Percentiles rank a stretch among this genome's conserved stretches.
Conservation (phyloP, 2,113 vertebrate genomes). For the Gallinago media region DNA sequence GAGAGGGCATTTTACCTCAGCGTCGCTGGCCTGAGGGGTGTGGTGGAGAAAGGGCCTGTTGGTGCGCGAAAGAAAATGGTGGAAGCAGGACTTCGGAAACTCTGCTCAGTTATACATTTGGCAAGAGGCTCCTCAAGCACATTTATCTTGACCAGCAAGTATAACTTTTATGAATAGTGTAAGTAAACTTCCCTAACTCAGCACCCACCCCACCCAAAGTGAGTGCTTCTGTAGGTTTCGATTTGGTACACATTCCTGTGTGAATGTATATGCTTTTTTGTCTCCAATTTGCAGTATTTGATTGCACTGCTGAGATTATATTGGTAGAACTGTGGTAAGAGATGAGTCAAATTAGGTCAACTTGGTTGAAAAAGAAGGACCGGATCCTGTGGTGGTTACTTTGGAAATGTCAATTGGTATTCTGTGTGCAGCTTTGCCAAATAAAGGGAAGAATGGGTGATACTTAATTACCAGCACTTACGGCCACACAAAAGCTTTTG, state of each 20-base stretch:
- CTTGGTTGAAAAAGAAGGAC: not conserved
- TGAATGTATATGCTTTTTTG: not conserved
- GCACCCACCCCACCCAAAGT: too few species aligned
- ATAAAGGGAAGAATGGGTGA: not conserved
- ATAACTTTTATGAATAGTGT: not conserved
- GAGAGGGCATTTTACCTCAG: not conserved
- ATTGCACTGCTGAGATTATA: not conserved
- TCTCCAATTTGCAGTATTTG: rapidly evolving
- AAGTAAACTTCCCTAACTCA: not conserved
- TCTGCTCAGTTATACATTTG: rapidly evolving
- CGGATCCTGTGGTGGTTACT: not conserved
- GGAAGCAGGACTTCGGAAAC: not conserved
- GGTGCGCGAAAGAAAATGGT: rapidly evolving
- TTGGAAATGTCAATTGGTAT: not conserved
- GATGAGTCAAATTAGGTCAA: not conserved
- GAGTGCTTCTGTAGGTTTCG: rapidly evolving
- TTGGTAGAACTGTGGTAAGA: not conserved
- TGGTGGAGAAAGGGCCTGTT: rapidly evolving
- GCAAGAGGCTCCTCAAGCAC: not conserved
- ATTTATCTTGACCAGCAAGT: not conserved
- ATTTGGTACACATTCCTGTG: rapidly evolving
- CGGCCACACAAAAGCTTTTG: not conserved
- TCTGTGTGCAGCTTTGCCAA: not conserved
- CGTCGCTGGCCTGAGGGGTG: rapidly evolving
- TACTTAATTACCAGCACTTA: not conserved